Evolutionary conservation across 2,888 invertebrate species (phyloP).

Genomic region (Branchinecta sandiegonensis): DNA sequence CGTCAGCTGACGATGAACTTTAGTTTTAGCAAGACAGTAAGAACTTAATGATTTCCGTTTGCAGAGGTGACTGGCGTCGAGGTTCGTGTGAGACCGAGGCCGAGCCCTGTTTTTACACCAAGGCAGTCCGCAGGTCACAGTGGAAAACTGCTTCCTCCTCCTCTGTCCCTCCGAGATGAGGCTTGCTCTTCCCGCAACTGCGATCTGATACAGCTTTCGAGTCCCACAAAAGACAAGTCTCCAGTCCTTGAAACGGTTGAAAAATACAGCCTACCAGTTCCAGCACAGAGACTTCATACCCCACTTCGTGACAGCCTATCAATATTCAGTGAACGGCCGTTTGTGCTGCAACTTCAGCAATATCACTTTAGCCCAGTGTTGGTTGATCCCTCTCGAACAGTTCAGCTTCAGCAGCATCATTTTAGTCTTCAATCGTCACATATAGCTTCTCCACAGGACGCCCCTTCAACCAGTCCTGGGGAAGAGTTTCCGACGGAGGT

Average conservation of each 20-base stretch:
- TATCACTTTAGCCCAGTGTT: not conserved
- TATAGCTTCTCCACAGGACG: too few species aligned
- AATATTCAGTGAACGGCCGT: slow-evolving; percentile 11
- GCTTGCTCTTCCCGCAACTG: not conserved
- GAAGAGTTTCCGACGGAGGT: too few species aligned
- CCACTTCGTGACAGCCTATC: not conserved
- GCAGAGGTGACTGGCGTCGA: not conserved
- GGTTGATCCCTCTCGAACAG: too few species aligned
- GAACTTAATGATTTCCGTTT: too few species aligned
- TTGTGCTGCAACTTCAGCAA: not conserved
- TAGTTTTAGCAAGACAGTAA: too few species aligned
- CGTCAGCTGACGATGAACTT: too few species aligned
- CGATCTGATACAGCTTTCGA: not conserved
- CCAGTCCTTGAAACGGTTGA: not conserved
- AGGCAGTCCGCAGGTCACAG: slow-evolving; percentile 19
- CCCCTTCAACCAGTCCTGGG: too few species aligned
- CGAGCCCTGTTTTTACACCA: slow-evolving; percentile 26
- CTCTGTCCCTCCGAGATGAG: not conserved
- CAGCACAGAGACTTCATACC: not conserved
- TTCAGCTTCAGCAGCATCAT: too few species aligned
- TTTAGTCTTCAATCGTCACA: too few species aligned
- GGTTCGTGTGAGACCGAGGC: slow-evolving; percentile 22
- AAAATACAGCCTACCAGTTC: not conserved
- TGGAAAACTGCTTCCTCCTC: slow-evolving; percentile 6
- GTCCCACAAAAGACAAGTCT: not conserved